Base-by-base conservation (phyloP, 2,113 vertebrate genomes). In the Petromus typicus region DNA sequence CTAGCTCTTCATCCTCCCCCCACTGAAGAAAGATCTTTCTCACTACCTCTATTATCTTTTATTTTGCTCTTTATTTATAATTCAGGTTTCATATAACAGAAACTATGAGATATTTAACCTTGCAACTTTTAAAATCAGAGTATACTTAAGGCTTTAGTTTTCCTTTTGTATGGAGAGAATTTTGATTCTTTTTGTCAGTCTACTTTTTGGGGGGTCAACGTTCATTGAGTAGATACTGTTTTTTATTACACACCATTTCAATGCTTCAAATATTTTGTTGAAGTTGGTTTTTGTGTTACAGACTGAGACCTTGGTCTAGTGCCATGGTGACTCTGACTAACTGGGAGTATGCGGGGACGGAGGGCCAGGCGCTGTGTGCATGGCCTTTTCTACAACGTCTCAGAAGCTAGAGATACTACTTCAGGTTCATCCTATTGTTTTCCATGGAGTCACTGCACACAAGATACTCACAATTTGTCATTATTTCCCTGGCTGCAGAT, bases 281-380 rank as follows among this genome's bases (percentile, higher is more conserved):
- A 10, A 56, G 25, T 82, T 78, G 14, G n/a, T 3, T 66, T 59
- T 67, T 56, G 51, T n/a, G 18, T 40, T 51, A 23, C 76, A 5
- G 61, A 64, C 17, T 3, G 23, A 66, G 61, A 73, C 16, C 30
- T 69, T 91, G 34, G 64, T 10, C 18, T 40, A 2, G 4, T n/a
- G n/a, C 10, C 59, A 2, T 45, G 34, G 23, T 54, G 45, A 59
- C 37, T n/a, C 5, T n/a, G 48, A 48, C 23, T 17, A 64, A 13
- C 3, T 0, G 34, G 0, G 30, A 14, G 0, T 11, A 17, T 30
- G 30, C 17, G 13, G 18, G 14, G 34, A 59, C 7, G 8, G 23
- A 16, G 1, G 4, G 40, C 54, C 43, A 12, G 30, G 22, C 4
- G n/a, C n/a, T 71, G 11, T 9, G 16, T 10, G 4, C 14, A 23